Percentiles rank a stretch among this genome's conserved stretches.
phyloP scores from a whole-genome alignment of 2,113 vertebrate genomes.

The Sinocyclocheilus rhinocerous region DNA sequence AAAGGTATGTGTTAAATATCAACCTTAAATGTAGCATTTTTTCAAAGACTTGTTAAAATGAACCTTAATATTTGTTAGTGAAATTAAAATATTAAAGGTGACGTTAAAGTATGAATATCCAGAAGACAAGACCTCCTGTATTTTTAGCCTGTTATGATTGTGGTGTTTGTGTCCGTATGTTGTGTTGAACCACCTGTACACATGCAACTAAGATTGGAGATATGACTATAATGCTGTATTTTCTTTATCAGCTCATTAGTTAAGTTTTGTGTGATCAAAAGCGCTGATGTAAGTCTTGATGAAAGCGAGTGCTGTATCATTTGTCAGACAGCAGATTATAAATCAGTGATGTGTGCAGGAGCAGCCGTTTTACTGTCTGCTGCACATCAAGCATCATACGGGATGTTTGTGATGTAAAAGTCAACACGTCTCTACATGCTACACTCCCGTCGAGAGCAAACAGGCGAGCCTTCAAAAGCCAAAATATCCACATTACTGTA shows the following conservation, averaged over 20 bases:
- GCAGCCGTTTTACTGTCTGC: not conserved
- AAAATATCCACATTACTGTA: conserved; percentile 22
- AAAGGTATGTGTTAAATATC: not conserved
- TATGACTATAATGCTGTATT: not conserved
- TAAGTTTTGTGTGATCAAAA: not conserved
- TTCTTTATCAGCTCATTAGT: not conserved
- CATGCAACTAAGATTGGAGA: not conserved
- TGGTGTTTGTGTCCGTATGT: not conserved
- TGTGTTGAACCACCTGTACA: not conserved
- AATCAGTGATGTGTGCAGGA: not conserved
- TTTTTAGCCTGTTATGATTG: no score
- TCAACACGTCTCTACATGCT: conserved; percentile 7
- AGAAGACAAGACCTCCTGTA: not conserved
- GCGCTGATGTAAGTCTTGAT: conserved; percentile 1
- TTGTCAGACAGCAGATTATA: not conserved
- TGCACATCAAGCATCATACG: not conserved
- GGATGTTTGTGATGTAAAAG: not conserved
- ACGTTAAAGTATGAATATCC: not conserved
- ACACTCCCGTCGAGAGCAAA: not conserved
- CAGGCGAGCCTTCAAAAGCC: not conserved
- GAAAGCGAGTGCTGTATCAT: not conserved
- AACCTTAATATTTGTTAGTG: not conserved
- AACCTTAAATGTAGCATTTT: not conserved
- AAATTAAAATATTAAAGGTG: not conserved
- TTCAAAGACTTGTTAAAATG: not conserved